Conservation (phyloP, 2,797 vertebrate genomes). For the Acridotheres tristis region DNA sequence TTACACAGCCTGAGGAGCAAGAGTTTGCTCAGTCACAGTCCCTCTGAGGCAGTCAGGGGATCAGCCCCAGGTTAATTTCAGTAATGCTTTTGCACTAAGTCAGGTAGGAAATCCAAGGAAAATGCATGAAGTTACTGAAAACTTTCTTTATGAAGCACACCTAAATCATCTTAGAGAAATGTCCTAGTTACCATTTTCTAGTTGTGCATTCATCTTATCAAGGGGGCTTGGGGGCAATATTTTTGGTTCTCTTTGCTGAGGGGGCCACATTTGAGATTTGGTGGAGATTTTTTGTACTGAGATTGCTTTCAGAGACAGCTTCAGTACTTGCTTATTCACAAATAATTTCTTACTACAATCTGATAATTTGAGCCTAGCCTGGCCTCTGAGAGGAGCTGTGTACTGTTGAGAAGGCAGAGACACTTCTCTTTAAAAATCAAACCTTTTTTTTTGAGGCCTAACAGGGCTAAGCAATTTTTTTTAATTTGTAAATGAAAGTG, state of each 20-base stretch:
- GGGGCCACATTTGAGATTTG: not conserved
- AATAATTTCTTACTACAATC: not conserved
- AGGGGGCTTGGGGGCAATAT: not conserved
- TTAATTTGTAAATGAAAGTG: not conserved
- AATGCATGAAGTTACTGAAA: not conserved
- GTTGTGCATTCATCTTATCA: not conserved
- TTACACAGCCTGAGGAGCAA: not conserved
- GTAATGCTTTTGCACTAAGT: not conserved
- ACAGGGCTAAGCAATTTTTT: not conserved
- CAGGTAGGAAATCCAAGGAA: not conserved
- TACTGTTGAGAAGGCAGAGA: not conserved
- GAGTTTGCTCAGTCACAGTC: not conserved
- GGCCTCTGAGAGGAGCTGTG: not conserved
- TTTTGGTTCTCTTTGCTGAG: not conserved
- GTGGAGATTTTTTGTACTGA: not conserved
- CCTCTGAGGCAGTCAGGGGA: not conserved
- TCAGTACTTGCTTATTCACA: not conserved
- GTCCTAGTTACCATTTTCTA: not conserved
- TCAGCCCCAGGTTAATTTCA: not conserved
- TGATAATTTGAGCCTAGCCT: not conserved
- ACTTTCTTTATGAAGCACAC: not conserved
- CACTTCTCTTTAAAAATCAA: not conserved
- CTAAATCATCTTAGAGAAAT: not conserved
- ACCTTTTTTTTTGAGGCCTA: accelerated
- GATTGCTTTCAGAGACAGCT: not conserved